Evolutionary conservation across 2,888 invertebrate genomes (phyloP).

Genomic region (Hirtodrosophila histrioides): DNA sequence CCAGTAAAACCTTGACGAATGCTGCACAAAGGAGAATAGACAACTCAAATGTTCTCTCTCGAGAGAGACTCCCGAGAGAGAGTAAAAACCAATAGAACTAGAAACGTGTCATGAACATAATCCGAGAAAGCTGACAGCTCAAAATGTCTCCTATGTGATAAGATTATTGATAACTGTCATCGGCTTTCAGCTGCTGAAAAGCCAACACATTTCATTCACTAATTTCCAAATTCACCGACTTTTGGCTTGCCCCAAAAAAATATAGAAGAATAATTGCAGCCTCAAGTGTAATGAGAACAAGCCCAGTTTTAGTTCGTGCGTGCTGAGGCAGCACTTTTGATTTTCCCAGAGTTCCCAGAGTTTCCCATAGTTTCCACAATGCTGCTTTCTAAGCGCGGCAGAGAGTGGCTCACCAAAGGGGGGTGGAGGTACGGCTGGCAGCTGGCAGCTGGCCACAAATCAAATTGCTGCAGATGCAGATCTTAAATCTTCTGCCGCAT

Average conservation of each 20-base stretch:
- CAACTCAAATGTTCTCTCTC: too few relatives aligned
- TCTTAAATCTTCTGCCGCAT: constrained; percentile 40
- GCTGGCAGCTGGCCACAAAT: constrained; percentile 44
- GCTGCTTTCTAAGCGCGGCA: constrained; percentile 39
- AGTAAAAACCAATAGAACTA: too few relatives aligned
- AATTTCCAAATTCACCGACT: constrained; percentile 26
- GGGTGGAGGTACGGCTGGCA: background rate
- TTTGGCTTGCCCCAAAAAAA: constrained; percentile 36
- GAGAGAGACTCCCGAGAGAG: too few relatives aligned
- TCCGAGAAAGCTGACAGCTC: too few relatives aligned
- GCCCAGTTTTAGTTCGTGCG: constrained; percentile 24
- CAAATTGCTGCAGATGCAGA: constrained; percentile 55
- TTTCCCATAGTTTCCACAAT: constrained; percentile 39
- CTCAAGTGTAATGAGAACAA: constrained; percentile 26
- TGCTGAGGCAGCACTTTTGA: background rate
- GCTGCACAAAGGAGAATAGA: too few relatives aligned
- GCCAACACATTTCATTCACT: background rate
- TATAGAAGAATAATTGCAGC: constrained; percentile 28
- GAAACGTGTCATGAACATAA: too few relatives aligned
- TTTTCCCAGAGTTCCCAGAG: constrained; percentile 3
- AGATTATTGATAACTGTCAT: too few relatives aligned
- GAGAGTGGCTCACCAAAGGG: constrained; percentile 29
- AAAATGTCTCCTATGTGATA: too few relatives aligned
- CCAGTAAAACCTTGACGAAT: too few relatives aligned
- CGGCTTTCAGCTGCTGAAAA: too few relatives aligned